Percentiles rank a stretch among this genome's conserved stretches.
Conservation (phyloP, 1,140 invertebrate species). For the Protaetia brevitarsis region DNA sequence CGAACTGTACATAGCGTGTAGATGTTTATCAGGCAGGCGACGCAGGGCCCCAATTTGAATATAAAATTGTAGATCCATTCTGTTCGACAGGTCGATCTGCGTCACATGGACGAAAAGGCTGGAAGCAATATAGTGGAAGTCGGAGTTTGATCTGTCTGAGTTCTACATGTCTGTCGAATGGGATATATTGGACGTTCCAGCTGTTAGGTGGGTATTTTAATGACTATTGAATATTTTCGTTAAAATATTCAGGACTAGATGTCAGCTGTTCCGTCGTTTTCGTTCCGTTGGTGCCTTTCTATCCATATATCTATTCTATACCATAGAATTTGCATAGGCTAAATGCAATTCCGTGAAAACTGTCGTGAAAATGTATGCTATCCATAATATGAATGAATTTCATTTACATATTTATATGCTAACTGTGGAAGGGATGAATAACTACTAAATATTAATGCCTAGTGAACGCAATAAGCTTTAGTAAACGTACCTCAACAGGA, state of each 20-base stretch:
- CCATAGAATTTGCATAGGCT: no score
- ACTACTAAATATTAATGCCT: no score
- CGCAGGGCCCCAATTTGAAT: neutral
- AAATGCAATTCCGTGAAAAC: no score
- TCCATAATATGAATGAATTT: no score
- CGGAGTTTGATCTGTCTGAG: slow-evolving; percentile 91
- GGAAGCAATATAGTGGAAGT: slow-evolving; percentile 84
- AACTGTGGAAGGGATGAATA: no score
- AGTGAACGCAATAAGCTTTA: no score
- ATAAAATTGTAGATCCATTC: neutral
- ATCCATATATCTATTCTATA: no score
- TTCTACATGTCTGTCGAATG: slow-evolving; percentile 98
- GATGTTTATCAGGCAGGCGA: neutral
- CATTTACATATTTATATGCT: no score
- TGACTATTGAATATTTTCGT: neutral
- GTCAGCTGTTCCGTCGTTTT: no score
- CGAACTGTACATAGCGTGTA: slow-evolving; percentile 3
- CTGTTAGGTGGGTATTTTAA: slow-evolving; percentile 67
- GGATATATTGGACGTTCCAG: slow-evolving; percentile 97
- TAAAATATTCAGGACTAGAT: neutral
- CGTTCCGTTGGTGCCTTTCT: no score
- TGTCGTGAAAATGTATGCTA: no score
- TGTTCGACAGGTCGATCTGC: slow-evolving; percentile 72
- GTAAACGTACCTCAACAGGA: no score
- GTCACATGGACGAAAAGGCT: slow-evolving; percentile 85